These are phyloP conservation scores for Xerus rutilus DNA, from an alignment of 2,797 vertebrate species.

Conservation along the genomic window DNA sequence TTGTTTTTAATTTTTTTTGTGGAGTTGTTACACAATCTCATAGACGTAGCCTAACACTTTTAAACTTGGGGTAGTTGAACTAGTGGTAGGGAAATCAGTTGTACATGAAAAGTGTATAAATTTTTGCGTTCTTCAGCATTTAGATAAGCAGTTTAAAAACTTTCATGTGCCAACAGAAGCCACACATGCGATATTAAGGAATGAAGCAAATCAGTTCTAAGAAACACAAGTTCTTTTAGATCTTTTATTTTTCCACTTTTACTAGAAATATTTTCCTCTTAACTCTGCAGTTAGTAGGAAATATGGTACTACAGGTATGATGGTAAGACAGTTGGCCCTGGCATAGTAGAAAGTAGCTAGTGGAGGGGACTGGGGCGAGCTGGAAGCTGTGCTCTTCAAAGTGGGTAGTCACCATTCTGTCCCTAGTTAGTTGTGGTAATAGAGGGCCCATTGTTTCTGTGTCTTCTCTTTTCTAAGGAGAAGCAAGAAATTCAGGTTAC, in stretches of 20 bases:
- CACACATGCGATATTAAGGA: neutral
- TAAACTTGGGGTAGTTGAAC: neutral
- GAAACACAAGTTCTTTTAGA: neutral
- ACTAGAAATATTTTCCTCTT: neutral
- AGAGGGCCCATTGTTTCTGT: neutral
- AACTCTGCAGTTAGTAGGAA: neutral
- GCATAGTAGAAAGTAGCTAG: neutral
- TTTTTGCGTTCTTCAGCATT: conserved; percentile 3
- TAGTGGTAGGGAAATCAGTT: neutral
- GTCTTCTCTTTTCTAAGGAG: neutral
- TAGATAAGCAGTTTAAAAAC: conserved; percentile 9
- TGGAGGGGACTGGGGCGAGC: neutral
- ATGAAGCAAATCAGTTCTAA: neutral
- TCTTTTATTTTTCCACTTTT: neutral
- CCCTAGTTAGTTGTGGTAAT: neutral
- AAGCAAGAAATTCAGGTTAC: conserved; percentile 22
- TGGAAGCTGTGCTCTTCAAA: neutral
- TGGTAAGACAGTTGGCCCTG: neutral
- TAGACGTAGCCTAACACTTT: neutral
- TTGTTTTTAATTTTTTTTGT: conserved; percentile 18
- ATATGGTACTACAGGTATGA: neutral
- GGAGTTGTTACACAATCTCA: neutral
- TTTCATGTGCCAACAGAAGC: neutral
- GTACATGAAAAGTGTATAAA: conserved; percentile 38
- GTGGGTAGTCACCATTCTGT: neutral